phyloP scores from a whole-genome alignment of 2,797 vertebrate species.

The Rhyacichthys aspro region DNA sequence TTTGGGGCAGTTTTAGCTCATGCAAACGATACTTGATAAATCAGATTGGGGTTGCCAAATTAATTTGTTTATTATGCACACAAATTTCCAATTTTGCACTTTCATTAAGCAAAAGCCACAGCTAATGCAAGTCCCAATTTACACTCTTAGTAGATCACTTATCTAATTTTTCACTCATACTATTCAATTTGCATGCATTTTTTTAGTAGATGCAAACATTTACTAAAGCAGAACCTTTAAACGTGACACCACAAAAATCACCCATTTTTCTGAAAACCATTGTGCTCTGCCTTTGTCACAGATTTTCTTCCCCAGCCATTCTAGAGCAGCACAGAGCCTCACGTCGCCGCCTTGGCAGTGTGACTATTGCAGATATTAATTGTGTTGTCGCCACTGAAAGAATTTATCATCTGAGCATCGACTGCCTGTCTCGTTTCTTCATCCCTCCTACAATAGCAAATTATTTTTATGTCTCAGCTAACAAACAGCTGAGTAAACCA shows the following conservation, averaged over 20 bases:
- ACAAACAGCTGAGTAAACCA: constrained; percentile 34
- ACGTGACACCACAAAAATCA: not conserved
- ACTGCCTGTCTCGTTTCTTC: constrained; percentile 18
- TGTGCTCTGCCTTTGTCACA: not conserved
- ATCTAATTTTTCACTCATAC: too few relatives aligned
- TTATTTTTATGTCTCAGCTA: constrained; percentile 21
- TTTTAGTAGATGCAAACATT: not conserved
- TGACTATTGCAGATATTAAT: constrained; percentile 17
- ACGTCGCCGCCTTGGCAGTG: constrained; percentile 1
- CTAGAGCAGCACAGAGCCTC: not conserved
- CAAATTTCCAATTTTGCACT: too few relatives aligned
- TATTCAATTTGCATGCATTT: not conserved
- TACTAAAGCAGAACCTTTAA: not conserved
- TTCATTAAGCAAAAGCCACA: too few relatives aligned
- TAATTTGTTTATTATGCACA: too few relatives aligned
- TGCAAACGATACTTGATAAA: too few relatives aligned
- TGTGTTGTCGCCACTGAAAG: constrained; percentile 13
- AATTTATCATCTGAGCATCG: constrained; percentile 27
- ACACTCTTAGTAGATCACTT: too few relatives aligned
- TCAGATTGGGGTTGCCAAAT: too few relatives aligned
- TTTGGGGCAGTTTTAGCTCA: too few relatives aligned
- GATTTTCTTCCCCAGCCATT: constrained; percentile 1
- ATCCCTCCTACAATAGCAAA: constrained; percentile 22
- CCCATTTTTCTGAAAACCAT: not conserved
- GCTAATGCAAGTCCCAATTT: too few relatives aligned